phyloP scores from a whole-genome alignment of 2,888 invertebrate species.

The Drosophila putrida region DNA sequence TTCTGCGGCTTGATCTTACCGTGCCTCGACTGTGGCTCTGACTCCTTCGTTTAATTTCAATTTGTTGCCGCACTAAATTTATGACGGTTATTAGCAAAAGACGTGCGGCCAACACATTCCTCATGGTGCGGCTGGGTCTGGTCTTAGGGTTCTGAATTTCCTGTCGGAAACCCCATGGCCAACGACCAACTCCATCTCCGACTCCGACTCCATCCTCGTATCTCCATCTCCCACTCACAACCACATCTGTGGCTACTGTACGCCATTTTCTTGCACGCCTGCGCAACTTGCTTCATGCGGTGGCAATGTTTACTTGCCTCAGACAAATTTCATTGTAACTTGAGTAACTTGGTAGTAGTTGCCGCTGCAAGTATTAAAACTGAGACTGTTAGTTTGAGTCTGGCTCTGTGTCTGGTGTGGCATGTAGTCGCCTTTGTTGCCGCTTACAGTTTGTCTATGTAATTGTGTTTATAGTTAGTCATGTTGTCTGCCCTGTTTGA shows the following conservation, averaged over 20 bases:
- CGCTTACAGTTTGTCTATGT: slow-evolving; percentile 70
- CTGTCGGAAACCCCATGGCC: slow-evolving; percentile 65
- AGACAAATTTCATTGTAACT: slow-evolving; percentile 83
- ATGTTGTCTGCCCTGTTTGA: slow-evolving; percentile 53
- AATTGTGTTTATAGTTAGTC: slow-evolving; percentile 76
- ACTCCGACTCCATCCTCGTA: background rate
- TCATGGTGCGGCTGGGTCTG: slow-evolving; percentile 52
- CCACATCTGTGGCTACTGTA: slow-evolving; percentile 66
- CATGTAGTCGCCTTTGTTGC: slow-evolving; percentile 76
- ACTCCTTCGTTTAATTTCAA: slow-evolving; percentile 82
- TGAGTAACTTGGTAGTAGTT: slow-evolving; percentile 82
- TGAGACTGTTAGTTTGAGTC: background rate
- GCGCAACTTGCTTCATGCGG: slow-evolving; percentile 65
- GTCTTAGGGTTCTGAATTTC: slow-evolving; percentile 45
- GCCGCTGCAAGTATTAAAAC: slow-evolving; percentile 9
- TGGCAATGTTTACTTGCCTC: slow-evolving; percentile 77
- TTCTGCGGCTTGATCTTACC: slow-evolving; percentile 63
- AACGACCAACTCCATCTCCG: slow-evolving; percentile 4
- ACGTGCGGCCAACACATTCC: slow-evolving; percentile 78
- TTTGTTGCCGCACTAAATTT: slow-evolving; percentile 83
- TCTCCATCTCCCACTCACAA: slow-evolving; percentile 4
- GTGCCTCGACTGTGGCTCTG: slow-evolving; percentile 8
- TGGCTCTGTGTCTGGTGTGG: slow-evolving; percentile 42
- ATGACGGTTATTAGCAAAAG: slow-evolving; percentile 84
- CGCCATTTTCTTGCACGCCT: slow-evolving; percentile 78